Evolutionary conservation across 2,888 invertebrate species (phyloP).

Genomic region (Macrophya alboannulata): DNA sequence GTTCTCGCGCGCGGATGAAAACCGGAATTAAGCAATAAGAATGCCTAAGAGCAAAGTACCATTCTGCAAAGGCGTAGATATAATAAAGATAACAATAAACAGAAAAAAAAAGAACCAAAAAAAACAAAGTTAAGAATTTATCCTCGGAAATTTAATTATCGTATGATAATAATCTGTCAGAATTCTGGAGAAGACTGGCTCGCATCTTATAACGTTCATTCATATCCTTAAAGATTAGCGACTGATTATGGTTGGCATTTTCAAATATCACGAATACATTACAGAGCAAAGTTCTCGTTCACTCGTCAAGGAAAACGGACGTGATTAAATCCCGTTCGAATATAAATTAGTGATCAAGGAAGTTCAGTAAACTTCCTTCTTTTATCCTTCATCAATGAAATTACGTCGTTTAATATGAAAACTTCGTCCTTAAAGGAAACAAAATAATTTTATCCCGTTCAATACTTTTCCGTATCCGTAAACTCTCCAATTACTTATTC

Average conservation of each 20-base stretch:
- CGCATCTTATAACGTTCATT: not conserved
- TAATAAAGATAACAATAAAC: not conserved
- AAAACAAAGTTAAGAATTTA: not conserved
- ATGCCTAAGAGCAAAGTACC: not conserved
- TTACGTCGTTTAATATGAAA: too few species aligned
- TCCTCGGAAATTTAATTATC: not conserved
- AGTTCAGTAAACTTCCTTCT: not conserved
- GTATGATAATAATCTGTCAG: not conserved
- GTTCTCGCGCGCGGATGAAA: not conserved
- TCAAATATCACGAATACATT: not conserved
- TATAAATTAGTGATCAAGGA: not conserved
- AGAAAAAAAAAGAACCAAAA: not conserved
- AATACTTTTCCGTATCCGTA: too few species aligned
- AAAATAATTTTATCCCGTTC: too few species aligned
- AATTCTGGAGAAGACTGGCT: not conserved
- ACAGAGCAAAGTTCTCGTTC: not conserved
- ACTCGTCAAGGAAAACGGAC: too few species aligned
- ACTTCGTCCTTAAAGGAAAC: too few species aligned
- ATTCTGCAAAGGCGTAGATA: not conserved
- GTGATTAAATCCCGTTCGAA: not conserved
- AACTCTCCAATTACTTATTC: too few species aligned
- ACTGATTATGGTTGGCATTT: not conserved
- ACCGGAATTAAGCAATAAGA: conserved; percentile 1
- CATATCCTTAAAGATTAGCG: not conserved
- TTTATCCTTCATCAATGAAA: not conserved